phyloP scores from a whole-genome alignment of 2,113 vertebrate genomes.

The Hippotragus niger region DNA sequence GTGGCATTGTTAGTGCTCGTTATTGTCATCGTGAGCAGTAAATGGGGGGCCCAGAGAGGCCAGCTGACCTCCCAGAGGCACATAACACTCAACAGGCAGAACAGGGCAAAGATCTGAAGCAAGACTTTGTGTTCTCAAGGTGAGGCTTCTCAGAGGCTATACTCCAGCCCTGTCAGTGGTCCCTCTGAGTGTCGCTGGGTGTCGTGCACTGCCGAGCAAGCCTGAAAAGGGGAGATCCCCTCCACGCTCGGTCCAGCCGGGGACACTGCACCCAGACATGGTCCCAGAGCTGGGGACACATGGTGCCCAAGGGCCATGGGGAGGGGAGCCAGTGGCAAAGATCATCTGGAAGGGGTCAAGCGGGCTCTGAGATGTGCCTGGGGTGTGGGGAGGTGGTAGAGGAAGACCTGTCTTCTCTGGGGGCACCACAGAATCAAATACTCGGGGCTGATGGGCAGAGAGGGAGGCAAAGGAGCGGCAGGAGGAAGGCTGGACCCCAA shows the following conservation, averaged over 20 bases:
- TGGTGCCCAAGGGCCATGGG: neutral
- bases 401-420: rapidly evolving
- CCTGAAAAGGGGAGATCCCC: neutral
- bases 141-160: neutral
- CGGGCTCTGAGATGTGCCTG: neutral
- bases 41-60: neutral
- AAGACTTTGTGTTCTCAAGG: neutral
- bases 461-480: neutral
- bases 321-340: neutral
- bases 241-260: rapidly evolving
- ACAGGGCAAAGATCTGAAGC: rapidly evolving
- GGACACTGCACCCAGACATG: neutral
- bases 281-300: neutral
- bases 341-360: neutral
- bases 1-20: no score
- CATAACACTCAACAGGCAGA: rapidly evolving
- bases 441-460: neutral
- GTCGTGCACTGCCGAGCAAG: rapidly evolving
- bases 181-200: neutral
- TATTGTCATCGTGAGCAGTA: neutral
- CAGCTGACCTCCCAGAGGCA: neutral
- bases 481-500: neutral
- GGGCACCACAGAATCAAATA: neutral
- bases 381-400: neutral
- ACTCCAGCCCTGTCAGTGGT: neutral